Evolutionary conservation across 64 coral and sea anemone genomes (phyloP).

Genomic region (Stichodactyla helianthus): DNA sequence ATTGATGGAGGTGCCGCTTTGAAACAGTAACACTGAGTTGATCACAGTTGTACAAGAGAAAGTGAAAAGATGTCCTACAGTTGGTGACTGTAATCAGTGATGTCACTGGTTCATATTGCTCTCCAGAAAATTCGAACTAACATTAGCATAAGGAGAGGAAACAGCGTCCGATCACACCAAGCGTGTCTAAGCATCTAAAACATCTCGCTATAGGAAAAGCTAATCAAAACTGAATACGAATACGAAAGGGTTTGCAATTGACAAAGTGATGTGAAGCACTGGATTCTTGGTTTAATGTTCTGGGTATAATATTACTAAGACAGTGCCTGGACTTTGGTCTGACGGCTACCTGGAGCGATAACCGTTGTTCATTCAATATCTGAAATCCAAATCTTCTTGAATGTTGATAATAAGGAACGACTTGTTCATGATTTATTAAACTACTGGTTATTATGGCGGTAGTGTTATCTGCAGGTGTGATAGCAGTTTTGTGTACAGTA

Average conservation of each 20-base stretch:
- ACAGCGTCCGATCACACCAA: neutral
- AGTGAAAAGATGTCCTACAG: neutral
- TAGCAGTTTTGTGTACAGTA: neutral
- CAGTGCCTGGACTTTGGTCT: too few relatives aligned
- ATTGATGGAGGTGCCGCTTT: neutral
- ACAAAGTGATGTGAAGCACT: neutral
- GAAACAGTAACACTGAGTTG: neutral
- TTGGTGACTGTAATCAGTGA: neutral
- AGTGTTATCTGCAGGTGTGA: neutral
- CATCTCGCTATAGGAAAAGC: neutral
- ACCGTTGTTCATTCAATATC: too few relatives aligned
- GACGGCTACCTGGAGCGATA: too few relatives aligned
- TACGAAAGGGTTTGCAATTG: neutral
- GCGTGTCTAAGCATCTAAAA: conserved; percentile 11
- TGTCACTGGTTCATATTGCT: neutral
- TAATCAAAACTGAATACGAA: neutral
- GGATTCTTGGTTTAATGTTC: too few relatives aligned
- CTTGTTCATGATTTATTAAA: too few relatives aligned
- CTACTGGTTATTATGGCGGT: neutral
- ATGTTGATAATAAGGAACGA: too few relatives aligned
- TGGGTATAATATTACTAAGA: too few relatives aligned
- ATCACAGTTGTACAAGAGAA: too few relatives aligned
- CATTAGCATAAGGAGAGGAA: neutral
- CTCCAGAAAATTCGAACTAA: neutral
- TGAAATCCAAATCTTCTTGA: too few relatives aligned